phyloP scores from a whole-genome alignment of 2,888 invertebrate species.

The Polyploca ridens region DNA sequence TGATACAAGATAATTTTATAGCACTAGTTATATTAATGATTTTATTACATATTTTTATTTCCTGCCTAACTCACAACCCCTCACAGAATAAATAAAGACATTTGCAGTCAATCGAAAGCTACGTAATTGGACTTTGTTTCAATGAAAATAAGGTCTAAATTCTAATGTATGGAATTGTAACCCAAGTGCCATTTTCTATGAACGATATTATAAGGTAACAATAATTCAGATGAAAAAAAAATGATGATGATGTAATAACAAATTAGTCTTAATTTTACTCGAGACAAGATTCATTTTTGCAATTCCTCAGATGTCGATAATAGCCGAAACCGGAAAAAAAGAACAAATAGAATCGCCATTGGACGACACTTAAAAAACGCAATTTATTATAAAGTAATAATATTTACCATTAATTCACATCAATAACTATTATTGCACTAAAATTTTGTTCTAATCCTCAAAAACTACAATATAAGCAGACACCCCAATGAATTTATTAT shows the following conservation, averaged over 20 bases:
- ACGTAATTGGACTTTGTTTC: neutral
- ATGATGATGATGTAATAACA: neutral
- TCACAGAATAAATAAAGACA: constrained; percentile 4
- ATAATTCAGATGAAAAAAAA: neutral
- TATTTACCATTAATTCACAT: constrained; percentile 3
- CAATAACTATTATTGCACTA: constrained; percentile 35
- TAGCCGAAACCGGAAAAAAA: neutral
- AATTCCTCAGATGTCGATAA: neutral
- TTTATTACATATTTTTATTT: neutral
- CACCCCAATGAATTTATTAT: no score
- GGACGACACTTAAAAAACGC: neutral
- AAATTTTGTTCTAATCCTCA: constrained; percentile 24
- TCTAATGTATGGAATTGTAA: neutral
- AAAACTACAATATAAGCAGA: neutral
- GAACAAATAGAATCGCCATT: neutral
- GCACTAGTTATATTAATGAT: neutral
- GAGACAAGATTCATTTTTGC: neutral
- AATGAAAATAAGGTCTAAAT: neutral
- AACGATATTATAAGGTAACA: neutral
- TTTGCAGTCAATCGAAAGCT: neutral
- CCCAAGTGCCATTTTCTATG: neutral
- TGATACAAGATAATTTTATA: constrained; percentile 10
- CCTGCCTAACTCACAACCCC: constrained; percentile 4
- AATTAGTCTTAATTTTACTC: neutral
- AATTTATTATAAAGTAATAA: constrained; percentile 17